Conservation (phyloP, 2,797 vertebrate genomes). For the Chromis chromis region DNA sequence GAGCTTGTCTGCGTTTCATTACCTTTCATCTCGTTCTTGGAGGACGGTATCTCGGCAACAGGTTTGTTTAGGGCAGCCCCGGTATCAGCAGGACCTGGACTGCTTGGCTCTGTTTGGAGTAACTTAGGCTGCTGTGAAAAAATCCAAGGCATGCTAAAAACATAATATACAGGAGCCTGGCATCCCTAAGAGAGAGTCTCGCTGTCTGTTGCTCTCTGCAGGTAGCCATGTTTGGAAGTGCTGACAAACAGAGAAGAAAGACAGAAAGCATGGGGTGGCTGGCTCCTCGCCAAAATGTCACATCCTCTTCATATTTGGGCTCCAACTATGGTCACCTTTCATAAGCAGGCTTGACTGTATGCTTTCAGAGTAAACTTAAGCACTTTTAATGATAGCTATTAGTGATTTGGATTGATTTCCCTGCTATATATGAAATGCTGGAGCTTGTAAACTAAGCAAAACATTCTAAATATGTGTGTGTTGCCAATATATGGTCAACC, state of each 20-base stretch:
- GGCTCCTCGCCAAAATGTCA: conserved; percentile 64
- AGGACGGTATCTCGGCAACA: conserved; percentile 74
- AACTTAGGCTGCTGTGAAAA: conserved; percentile 84
- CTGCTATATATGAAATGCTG: neutral
- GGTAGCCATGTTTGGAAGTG: conserved; percentile 88
- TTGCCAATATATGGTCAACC: neutral
- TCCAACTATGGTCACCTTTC: conserved; percentile 67
- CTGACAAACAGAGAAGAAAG: conserved; percentile 84
- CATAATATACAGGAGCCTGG: conserved; percentile 85
- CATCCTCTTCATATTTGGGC: conserved; percentile 53
- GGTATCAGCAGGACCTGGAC: conserved; percentile 78
- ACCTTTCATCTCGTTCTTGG: conserved; percentile 50
- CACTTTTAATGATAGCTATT: conserved; percentile 9
- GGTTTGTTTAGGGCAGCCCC: conserved; percentile 74
- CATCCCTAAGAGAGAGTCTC: conserved; percentile 79
- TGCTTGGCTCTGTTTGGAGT: conserved; percentile 82
- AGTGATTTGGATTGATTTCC: neutral
- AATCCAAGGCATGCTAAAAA: conserved; percentile 85
- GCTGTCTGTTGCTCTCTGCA: conserved; percentile 80
- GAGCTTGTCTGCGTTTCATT: conserved; percentile 15
- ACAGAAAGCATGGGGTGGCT: conserved; percentile 71
- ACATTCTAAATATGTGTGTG: neutral
- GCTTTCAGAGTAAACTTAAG: conserved; percentile 7
- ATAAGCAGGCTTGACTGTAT: conserved; percentile 19
- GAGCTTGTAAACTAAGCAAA: neutral